phyloP scores from a whole-genome alignment of 2,888 invertebrate species.

The Ormyrus thymus region DNA sequence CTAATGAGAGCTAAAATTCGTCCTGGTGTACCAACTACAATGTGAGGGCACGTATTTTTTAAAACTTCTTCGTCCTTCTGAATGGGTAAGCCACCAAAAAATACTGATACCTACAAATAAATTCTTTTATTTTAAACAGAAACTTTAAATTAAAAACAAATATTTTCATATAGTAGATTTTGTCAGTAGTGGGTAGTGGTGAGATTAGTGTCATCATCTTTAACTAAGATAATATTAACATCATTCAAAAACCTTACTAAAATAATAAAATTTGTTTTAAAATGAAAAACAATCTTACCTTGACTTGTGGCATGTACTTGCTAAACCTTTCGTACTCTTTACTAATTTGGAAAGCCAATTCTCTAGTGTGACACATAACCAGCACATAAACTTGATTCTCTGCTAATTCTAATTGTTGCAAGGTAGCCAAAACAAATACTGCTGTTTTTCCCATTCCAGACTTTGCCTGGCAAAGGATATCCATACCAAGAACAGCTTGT shows the following conservation, averaged over 20 bases:
- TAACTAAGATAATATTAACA: constrained; percentile 62
- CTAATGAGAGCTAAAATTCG: constrained; percentile 95
- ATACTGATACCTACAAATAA: constrained; percentile 85
- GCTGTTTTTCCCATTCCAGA: constrained; percentile 99
- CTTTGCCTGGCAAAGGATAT: constrained; percentile 99
- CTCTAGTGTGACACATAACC: constrained; percentile 99
- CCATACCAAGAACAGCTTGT: constrained; percentile 99
- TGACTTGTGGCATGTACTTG: constrained; percentile 97
- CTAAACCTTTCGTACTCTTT: constrained; percentile 99
- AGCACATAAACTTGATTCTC: constrained; percentile 98
- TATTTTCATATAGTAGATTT: constrained; percentile 28
- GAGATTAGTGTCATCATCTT: constrained; percentile 64
- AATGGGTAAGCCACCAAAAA: constrained; percentile 98
- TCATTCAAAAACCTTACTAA: constrained; percentile 58
- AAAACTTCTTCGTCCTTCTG: constrained; percentile 97
- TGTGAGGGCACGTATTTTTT: constrained; percentile 97
- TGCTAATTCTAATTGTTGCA: constrained; percentile 97
- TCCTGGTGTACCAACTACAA: constrained; percentile 99
- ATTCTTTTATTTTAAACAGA: constrained; percentile 55
- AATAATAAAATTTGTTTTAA: too few relatives aligned
- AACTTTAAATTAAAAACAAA: constrained; percentile 54
- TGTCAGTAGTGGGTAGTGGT: constrained; percentile 67
- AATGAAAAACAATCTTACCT: constrained; percentile 77
- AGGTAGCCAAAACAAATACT: constrained; percentile 98
- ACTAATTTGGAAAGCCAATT: constrained; percentile 99